Percentiles rank a stretch among this genome's conserved stretches.
Conservation (phyloP, 2,888 invertebrate genomes). For the Eristalinus sepulchralis region DNA sequence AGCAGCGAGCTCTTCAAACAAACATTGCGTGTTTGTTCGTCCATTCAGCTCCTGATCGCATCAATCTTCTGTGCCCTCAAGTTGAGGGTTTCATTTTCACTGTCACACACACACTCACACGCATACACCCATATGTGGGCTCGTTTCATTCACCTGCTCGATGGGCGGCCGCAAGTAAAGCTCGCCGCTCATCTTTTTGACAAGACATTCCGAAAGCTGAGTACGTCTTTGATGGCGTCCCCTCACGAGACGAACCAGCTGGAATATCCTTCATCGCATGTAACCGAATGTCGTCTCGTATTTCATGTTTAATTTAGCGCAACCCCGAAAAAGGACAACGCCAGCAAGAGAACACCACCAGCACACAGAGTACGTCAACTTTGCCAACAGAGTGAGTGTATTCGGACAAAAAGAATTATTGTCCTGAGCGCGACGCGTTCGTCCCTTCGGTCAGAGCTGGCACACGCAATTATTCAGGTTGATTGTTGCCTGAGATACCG, state of each 20-base stretch:
- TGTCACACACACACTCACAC: background rate
- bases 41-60: conserved; percentile 68
- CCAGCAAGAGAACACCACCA: conserved; percentile 57
- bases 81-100: background rate
- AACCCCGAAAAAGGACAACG: conserved; percentile 49
- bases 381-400: conserved; percentile 63
- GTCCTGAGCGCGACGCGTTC: conserved; percentile 49
- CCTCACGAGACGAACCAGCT: conserved; percentile 7
- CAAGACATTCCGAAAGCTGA: conserved; percentile 37
- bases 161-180: background rate
- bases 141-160: conserved; percentile 55
- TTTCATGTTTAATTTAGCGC: conserved; percentile 66
- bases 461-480: conserved; percentile 69
- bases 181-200: conserved; percentile 33
- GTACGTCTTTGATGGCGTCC: conserved; percentile 53
- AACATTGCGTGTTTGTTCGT: conserved; percentile 70
- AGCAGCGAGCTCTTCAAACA: conserved; percentile 45
- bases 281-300: conserved; percentile 29
- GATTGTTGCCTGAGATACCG: conserved; percentile 64
- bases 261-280: conserved; percentile 18
- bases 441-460: conserved; percentile 57
- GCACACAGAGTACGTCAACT: conserved; percentile 68
- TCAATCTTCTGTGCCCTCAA: conserved; percentile 56
- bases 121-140: background rate
- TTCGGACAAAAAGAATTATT: conserved; percentile 66